Evolutionary conservation across 2,113 vertebrate genomes (phyloP), one percentile per base, ranked within the genome.

Genomic region (Urocolius indicus): DNA sequence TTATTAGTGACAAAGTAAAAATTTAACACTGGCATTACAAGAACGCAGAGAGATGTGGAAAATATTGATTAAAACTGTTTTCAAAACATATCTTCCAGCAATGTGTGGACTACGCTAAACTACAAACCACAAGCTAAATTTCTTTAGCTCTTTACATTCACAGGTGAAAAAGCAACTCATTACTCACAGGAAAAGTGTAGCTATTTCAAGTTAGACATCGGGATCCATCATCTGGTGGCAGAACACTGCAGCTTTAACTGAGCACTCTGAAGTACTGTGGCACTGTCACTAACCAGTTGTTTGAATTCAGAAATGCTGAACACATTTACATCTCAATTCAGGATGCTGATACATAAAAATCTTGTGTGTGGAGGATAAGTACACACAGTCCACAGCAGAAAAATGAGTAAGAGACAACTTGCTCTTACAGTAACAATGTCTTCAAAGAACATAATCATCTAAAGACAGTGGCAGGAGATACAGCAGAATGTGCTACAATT

Each of bases 311-410:
- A 52, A 74, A 65, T 8, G 34, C 30, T 49, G 55, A 55, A 49
- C 41, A 73, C 10, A 59, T 63, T 49, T 45, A 7, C 5, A 32
- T 30, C 32, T 68, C 74, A 66, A 57, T 52, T 78, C 41, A 78
- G 26, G 22, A 88, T 84, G 32, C 19, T 41, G 18, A 72, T 55
- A 51, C 14, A 84, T 4, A 81, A 12, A 69, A 78, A 78, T 74
- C 17, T 34, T 0, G 0, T 13, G 46, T 11, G 9, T 16, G 22
- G 14, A 30, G 24, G 17, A 26, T 57, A 66, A 85, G 29, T 58
- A 78, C 22, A 10, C 61, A 72, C 30, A 67, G 49, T 9, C 34
- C 29, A 65, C 11, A 65, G 38, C 7, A 71, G 34, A 34, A 80
- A 81, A 71, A 15, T 6, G 6, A 38, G 16, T 49, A 45, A 61